Base-by-base conservation (phyloP, 2,888 invertebrate genomes). In the Sesia bembeciformis region DNA sequence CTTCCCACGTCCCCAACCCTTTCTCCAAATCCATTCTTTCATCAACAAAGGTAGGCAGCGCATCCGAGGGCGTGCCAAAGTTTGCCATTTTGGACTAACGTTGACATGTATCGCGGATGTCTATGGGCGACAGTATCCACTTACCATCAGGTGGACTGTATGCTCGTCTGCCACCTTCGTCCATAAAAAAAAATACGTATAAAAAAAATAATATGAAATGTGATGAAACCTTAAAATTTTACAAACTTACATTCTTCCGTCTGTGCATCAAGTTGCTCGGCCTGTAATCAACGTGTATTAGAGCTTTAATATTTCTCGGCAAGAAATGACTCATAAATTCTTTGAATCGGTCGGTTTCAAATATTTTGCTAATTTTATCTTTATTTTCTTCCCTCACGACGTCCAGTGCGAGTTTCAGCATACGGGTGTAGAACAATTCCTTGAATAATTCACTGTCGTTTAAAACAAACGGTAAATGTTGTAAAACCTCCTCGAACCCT, bases 211-310 rank as follows among this genome's bases (percentile, higher is more conserved):
- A 23, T 23, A 23, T 23, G 23, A 23, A 23, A 23, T 23, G 23
- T 23, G 23, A n/a, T n/a, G n/a, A n/a, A n/a, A n/a, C n/a, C n/a
- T 23, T 23, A 23, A 23, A 23, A 23, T 23, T 23, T 23, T 23
- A 23, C 23, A 2, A 23, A 50, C 50, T 50, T 39, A 50, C 50
- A 4, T 23, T 39, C 23, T 50, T 38, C 7, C 8, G 3, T 39
- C 39, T 50, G 50, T 67, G 62, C 58, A 69, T 58, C 53, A 69
- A 53, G 52, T 68, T 69, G 43, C 65, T 68, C 0, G 68, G 65
- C 7, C 64, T 60, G 41, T 60, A 69, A 52, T 69, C 69, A 1
- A 66, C 64, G 41, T 67, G 67, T 0, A 56, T 53, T 1, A 68
- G 56, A 8, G 67, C 56, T 0, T 60, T 51, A 8, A 46, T n/a